Conservation (phyloP, 2,797 vertebrate species). For the Chiloscyllium punctatum region DNA sequence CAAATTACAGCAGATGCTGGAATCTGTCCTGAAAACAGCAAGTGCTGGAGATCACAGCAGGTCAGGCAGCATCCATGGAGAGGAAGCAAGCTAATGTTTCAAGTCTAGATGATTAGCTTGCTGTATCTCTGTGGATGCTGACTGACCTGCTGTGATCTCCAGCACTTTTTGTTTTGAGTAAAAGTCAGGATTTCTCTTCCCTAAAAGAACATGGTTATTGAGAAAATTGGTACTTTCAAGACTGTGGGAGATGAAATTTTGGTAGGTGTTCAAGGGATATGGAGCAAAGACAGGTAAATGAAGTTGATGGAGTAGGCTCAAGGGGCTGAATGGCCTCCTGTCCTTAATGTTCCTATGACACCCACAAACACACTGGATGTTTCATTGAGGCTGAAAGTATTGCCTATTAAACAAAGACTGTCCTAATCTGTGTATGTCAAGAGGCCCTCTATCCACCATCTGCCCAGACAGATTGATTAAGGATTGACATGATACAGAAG, state of each 20-base stretch:
- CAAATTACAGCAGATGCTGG: too few species aligned
- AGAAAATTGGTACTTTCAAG: neutral
- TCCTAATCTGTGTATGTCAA: neutral
- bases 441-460: neutral
- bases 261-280: neutral
- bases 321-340: neutral
- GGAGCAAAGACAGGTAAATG: neutral
- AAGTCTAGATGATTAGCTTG: too few species aligned
- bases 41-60: too few species aligned
- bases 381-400: neutral
- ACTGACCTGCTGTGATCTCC: too few species aligned
- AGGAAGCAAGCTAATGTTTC: too few species aligned
- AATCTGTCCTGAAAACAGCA: too few species aligned
- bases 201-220: neutral
- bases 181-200: neutral
- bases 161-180: too few species aligned
- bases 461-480: conserved; percentile 20
- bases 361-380: neutral
- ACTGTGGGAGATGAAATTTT: neutral
- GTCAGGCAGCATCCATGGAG: too few species aligned
- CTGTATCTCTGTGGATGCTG: too few species aligned
- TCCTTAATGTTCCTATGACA: neutral
- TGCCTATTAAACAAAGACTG: neutral
- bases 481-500: neutral
- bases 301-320: neutral